phyloP scores from a whole-genome alignment of 2,113 vertebrate species.

The Chamaetylas fuelleborni region DNA sequence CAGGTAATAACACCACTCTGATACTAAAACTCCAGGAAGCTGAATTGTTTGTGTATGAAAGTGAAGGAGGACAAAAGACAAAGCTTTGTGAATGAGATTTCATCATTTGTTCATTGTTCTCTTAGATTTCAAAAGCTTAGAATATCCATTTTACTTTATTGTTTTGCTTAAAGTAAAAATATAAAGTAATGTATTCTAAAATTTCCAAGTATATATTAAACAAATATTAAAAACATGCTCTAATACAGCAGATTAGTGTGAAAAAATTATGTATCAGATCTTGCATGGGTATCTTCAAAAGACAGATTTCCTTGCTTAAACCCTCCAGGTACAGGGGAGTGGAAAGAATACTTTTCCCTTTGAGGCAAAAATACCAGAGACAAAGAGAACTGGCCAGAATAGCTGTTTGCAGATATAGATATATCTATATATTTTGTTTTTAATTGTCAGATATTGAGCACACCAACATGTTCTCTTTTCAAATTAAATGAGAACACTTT shows the following conservation, averaged over 20 bases:
- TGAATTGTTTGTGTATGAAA: background rate
- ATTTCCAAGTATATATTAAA: background rate
- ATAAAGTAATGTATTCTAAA: background rate
- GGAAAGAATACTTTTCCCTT: background rate
- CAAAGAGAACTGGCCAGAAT: background rate
- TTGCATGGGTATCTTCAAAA: background rate
- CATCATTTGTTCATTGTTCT: background rate
- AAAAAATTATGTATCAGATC: background rate
- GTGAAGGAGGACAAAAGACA: background rate
- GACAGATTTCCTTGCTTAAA: background rate
- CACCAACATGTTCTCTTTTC: background rate
- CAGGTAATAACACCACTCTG: background rate
- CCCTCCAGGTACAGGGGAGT: background rate
- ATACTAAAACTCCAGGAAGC: background rate
- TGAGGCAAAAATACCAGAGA: background rate
- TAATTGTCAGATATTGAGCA: background rate
- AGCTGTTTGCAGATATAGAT: background rate
- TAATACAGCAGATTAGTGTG: background rate
- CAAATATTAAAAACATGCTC: background rate
- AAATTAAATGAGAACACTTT: background rate
- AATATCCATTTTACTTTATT: background rate
- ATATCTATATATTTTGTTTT: background rate
- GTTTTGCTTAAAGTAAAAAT: background rate
- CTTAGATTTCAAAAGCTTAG: background rate
- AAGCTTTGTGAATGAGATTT: background rate